phyloP scores from a whole-genome alignment of 2,888 invertebrate species.

The Apotomis betuletana region DNA sequence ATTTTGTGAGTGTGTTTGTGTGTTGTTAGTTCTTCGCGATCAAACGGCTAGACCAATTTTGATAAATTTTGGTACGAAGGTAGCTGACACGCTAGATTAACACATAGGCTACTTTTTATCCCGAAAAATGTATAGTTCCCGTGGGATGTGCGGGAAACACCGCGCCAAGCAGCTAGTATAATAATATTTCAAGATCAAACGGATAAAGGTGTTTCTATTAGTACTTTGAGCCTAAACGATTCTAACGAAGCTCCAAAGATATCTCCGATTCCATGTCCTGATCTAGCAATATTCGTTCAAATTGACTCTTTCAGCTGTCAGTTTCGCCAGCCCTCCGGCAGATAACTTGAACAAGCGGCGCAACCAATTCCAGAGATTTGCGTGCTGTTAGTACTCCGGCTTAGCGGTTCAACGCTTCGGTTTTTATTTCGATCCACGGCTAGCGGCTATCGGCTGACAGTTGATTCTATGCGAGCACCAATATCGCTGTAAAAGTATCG shows the following conservation, averaged over 20 bases:
- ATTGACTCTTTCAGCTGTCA: slow-evolving; percentile 34
- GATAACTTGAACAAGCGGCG: slow-evolving; percentile 30
- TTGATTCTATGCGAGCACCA: not conserved
- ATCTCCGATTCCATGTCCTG: slow-evolving; percentile 13
- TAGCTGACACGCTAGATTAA: too few relatives aligned
- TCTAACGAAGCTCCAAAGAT: not conserved
- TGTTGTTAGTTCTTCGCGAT: too few relatives aligned
- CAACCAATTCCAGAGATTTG: slow-evolving; percentile 37
- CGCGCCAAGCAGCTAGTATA: too few relatives aligned
- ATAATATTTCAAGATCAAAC: too few relatives aligned
- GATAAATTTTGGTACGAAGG: too few relatives aligned
- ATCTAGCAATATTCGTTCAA: slow-evolving; percentile 19
- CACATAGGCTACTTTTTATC: too few relatives aligned
- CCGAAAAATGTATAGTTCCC: too few relatives aligned
- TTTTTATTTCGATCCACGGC: slow-evolving; percentile 25
- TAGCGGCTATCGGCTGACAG: slow-evolving; percentile 2
- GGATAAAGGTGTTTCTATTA: too few relatives aligned
- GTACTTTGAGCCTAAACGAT: slow-evolving; percentile 3
- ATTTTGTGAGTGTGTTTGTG: too few relatives aligned
- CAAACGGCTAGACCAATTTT: too few relatives aligned
- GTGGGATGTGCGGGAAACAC: too few relatives aligned
- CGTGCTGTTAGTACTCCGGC: slow-evolving; percentile 27
- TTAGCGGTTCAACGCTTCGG: slow-evolving; percentile 27
- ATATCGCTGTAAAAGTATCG: slow-evolving; percentile 4
- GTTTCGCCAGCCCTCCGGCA: slow-evolving; percentile 20